Conservation (phyloP, 2,888 invertebrate species). For the Xestia c-nigrum region DNA sequence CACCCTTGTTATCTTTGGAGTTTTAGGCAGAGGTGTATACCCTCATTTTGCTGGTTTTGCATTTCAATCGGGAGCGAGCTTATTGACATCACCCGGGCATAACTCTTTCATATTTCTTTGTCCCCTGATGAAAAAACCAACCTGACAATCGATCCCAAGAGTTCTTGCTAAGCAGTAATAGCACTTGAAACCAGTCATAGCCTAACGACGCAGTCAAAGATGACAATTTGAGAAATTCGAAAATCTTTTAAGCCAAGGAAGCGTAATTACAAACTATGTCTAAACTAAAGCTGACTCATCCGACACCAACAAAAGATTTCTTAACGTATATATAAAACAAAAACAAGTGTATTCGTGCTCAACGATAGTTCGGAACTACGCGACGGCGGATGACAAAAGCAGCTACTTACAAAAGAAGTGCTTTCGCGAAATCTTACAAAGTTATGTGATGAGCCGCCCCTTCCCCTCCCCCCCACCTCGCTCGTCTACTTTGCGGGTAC, state of each 20-base stretch:
- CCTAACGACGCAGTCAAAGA: not conserved
- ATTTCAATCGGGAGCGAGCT: not conserved
- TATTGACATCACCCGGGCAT: not conserved
- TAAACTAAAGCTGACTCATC: constrained; percentile 52
- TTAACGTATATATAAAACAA: constrained; percentile 58
- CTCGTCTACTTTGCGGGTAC: constrained; percentile 59
- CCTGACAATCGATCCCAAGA: not conserved
- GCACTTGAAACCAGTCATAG: not conserved
- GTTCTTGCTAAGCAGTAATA: not conserved
- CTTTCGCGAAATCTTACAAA: constrained; percentile 75
- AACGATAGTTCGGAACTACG: constrained; percentile 74
- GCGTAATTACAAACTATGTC: constrained; percentile 54
- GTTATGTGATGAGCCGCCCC: constrained; percentile 74
- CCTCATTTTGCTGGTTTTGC: not conserved
- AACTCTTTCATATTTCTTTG: not conserved
- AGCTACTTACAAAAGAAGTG: constrained; percentile 74
- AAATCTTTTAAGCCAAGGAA: constrained; percentile 29
- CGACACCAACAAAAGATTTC: constrained; percentile 59
- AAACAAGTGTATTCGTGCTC: constrained; percentile 68
- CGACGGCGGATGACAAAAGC: constrained; percentile 73
- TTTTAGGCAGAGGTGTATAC: not conserved
- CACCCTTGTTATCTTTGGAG: not conserved
- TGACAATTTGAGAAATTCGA: not conserved
- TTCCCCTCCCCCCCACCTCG: constrained; percentile 32
- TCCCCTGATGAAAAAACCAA: not conserved